These are phyloP conservation scores for Pseudorhiza aurosa DNA, from an alignment of 30 jellyfish, hydroid and myxozoan species.

Conservation along the genomic window DNA sequence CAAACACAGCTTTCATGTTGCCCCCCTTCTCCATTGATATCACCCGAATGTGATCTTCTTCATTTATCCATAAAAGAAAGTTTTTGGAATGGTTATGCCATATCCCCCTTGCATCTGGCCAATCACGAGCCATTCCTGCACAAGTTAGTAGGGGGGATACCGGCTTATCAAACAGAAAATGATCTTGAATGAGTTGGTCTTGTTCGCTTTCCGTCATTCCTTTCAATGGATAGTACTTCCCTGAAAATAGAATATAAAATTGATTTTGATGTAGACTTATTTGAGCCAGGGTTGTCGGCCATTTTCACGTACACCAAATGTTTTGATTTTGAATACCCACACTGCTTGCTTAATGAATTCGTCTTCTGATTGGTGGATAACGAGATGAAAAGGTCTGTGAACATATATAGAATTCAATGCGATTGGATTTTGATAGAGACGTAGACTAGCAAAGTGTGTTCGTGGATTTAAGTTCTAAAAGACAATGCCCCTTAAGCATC, in stretches of 20 bases:
- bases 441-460: too few relatives aligned
- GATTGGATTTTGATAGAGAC: too few relatives aligned
- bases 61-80: constrained; percentile 81
- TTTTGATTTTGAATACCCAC: too few relatives aligned
- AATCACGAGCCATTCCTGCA: constrained; percentile 84
- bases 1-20: constrained; percentile 72
- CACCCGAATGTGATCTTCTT: constrained; percentile 82
- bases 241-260: constrained; percentile 6
- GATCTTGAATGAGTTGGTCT: constrained; percentile 64
- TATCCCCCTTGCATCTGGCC: constrained; percentile 91
- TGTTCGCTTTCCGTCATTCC: constrained; percentile 74
- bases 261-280: too few relatives aligned
- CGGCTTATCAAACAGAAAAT: constrained; percentile 76
- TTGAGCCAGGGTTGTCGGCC: too few relatives aligned
- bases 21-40: constrained; percentile 86
- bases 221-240: constrained; percentile 70
- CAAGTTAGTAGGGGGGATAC: constrained; percentile 71
- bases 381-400: too few relatives aligned
- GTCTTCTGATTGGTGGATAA: not conserved
- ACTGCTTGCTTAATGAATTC: too few relatives aligned
- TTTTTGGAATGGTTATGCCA: constrained; percentile 76
- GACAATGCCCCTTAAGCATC: too few relatives aligned
- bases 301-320: too few relatives aligned
- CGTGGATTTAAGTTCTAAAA: too few relatives aligned
- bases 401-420: too few relatives aligned